Evolutionary conservation across 2,797 vertebrate genomes (phyloP).

Genomic region (Chrysocyon brachyurus): DNA sequence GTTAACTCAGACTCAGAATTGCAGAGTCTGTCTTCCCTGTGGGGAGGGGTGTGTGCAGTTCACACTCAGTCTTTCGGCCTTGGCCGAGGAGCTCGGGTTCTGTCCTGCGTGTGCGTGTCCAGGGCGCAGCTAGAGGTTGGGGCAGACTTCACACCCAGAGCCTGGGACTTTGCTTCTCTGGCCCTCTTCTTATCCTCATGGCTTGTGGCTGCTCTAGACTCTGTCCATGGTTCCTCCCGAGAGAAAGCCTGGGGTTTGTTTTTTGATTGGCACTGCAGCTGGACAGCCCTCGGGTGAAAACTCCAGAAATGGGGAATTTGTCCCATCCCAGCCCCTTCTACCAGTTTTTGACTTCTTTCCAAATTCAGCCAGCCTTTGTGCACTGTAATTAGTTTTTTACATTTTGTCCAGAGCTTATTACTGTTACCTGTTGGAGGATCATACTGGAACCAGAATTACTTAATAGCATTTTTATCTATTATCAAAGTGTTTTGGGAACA

Average conservation of each 20-base stretch:
- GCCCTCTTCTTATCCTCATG: not conserved
- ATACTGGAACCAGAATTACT: conserved; percentile 46
- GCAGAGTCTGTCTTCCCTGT: not conserved
- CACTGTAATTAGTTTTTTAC: conserved; percentile 25
- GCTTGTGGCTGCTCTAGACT: not conserved
- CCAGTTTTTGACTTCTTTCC: not conserved
- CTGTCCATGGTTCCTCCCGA: not conserved
- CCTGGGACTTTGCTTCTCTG: not conserved
- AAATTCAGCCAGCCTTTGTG: conserved; percentile 20
- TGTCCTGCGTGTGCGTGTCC: not conserved
- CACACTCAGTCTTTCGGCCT: not conserved
- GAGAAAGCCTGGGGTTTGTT: not conserved
- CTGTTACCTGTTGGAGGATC: not conserved
- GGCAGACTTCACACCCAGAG: not conserved
- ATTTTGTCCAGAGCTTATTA: not conserved
- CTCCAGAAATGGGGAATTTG: not conserved
- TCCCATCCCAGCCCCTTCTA: not conserved
- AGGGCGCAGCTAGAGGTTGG: not conserved
- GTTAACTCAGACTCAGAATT: not conserved
- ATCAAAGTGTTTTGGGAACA: conserved; percentile 26
- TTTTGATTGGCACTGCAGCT: not conserved
- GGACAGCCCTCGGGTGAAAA: not conserved
- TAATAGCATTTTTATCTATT: conserved; percentile 26
- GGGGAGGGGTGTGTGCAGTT: not conserved
- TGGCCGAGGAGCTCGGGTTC: not conserved